Evolutionary conservation across 2,113 vertebrate species (phyloP), one percentile per base, ranked within the genome.

Genomic region (Xiphophorus hellerii): DNA sequence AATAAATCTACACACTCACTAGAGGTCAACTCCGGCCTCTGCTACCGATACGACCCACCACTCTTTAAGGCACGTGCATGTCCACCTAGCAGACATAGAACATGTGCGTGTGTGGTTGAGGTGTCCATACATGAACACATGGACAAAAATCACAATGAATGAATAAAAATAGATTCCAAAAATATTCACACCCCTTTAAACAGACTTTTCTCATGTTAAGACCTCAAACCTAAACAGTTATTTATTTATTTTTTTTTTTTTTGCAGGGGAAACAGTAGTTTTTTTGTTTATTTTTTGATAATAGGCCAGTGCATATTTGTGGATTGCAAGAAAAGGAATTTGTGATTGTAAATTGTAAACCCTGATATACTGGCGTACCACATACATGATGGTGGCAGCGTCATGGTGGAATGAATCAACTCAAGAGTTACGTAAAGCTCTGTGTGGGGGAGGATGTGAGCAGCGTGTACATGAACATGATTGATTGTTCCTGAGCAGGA

Each of bases 1-100:
- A 95, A 95, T 95, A 95, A 95, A 94, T 95, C 92, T 93, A 91
- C 92, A 93, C 91, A 92, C 92, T 91, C 91, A 90, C 93, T 83
- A 91, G 92, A 95, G 95, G 94, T 95, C 93, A 93, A 85, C 83
- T 76, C 64, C 72, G 90, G 92, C 81, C 92, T 82, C 89, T 82
- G 92, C 88, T 90, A 89, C 89, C 20, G 60, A 35, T 77, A 83
- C 91, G 91, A 94, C 92, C 93, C 87, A 77, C 84, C 85, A 75
- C 83, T 89, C 82, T 71, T 71, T 77, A 67, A 66, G 35, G 60
- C 82, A 76, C 76, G 72, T 66, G 64, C 60, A 48, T 66, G 48
- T 70, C 62, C 37, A 66, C 60, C 51, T 31, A 31, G 62, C 58
- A 61, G 63, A 76, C 51, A 37, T 71, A 84, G 66, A 30, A 54